These are phyloP conservation scores for Hipposideros larvatus DNA, from an alignment of 2,797 vertebrate species.

Conservation along the genomic window DNA sequence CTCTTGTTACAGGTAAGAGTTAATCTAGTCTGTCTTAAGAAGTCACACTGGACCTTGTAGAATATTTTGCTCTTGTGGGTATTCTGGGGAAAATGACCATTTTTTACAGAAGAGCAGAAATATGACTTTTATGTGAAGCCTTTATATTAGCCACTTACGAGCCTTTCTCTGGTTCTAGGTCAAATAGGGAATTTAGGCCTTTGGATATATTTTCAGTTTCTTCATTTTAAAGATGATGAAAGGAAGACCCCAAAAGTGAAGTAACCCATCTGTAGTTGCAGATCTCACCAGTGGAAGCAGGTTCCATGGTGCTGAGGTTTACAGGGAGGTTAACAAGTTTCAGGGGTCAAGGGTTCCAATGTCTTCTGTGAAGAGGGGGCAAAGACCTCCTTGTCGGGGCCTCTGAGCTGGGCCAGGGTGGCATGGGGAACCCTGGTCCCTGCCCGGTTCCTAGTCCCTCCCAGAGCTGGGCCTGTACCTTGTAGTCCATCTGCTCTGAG, in stretches of 20 bases:
- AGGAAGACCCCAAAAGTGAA: background rate
- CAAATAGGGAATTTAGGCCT: background rate
- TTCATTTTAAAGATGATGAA: background rate
- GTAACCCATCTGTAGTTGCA: background rate
- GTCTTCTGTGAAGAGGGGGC: background rate
- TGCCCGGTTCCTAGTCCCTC: background rate
- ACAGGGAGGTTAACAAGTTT: background rate
- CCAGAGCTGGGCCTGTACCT: constrained; percentile 88
- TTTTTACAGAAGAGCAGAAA: background rate
- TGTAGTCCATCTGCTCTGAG: constrained; percentile 99
- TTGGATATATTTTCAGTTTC: background rate
- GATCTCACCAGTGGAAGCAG: background rate
- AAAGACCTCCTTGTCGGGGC: no score
- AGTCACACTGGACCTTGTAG: background rate
- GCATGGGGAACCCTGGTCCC: no score
- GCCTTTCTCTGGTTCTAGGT: background rate
- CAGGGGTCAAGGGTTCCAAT: background rate
- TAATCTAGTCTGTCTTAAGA: background rate
- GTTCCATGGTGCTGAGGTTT: background rate
- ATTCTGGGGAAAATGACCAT: background rate
- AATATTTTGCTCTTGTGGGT: background rate
- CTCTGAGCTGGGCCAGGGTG: background rate
- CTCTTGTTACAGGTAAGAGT: background rate
- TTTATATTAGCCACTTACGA: background rate
- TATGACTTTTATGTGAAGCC: background rate